Conservation (phyloP, 2,888 invertebrate species). For the Doris montereyensis region DNA sequence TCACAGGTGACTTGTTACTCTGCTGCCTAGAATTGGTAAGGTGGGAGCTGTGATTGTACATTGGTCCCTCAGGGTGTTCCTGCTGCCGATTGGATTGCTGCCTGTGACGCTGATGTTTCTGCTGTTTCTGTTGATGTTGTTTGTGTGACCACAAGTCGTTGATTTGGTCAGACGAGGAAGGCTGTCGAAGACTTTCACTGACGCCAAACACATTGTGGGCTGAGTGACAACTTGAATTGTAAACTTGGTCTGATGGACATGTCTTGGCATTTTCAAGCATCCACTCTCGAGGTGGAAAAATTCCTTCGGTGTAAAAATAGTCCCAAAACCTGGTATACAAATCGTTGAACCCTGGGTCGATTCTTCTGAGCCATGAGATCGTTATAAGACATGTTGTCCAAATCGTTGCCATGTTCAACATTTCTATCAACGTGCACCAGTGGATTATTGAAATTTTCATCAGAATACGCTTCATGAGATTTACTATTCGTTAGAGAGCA, state of each 20-base stretch:
- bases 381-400: constrained; percentile 50
- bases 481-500: no score
- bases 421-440: no score
- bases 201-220: background rate
- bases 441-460: no score
- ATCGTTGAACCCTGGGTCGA: constrained; percentile 48
- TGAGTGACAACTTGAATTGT: background rate
- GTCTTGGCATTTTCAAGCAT: background rate
- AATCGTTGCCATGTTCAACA: constrained; percentile 25
- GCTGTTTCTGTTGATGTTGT: background rate
- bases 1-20: no score
- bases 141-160: background rate
- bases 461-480: no score
- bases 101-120: constrained; percentile 13
- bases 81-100: constrained; percentile 35
- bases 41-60: no score
- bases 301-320: constrained; percentile 60
- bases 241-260: background rate
- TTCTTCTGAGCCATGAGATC: constrained; percentile 51
- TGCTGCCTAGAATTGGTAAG: no score
- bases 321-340: constrained; percentile 63
- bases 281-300: constrained; percentile 56
- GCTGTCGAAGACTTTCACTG: background rate
- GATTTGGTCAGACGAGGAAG: constrained; percentile 6
- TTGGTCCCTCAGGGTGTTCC: background rate